These are phyloP conservation scores for Drosophila algonquin DNA, from an alignment of 2,888 invertebrate species.

Conservation along the genomic window DNA sequence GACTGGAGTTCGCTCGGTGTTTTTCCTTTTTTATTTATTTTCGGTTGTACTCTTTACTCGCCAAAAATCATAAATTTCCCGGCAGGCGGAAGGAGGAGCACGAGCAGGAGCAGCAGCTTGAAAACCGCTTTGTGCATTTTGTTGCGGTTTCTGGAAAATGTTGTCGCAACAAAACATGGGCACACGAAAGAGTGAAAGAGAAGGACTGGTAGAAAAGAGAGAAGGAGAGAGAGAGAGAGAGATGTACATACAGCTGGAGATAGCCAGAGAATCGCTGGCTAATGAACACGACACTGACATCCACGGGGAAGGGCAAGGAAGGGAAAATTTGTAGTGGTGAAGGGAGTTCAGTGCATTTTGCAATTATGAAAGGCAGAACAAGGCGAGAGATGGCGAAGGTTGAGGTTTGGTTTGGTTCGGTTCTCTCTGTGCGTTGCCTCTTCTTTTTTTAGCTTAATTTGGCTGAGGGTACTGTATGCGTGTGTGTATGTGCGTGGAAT, in stretches of 20 bases:
- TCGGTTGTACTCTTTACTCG: background rate
- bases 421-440: background rate
- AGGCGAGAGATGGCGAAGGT: background rate
- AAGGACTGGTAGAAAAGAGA: background rate
- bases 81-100: conserved; percentile 1
- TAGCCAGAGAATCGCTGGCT: conserved; percentile 47
- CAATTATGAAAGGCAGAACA: conserved; percentile 65
- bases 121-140: conserved; percentile 30
- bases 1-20: conserved; percentile 5
- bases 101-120: conserved; percentile 20
- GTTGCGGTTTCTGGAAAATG: conserved; percentile 10
- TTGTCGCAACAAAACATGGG: conserved; percentile 9
- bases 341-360: conserved; percentile 64
- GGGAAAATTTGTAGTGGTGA: background rate
- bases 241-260: background rate
- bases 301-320: background rate
- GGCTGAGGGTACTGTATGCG: background rate
- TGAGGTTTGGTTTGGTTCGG: background rate
- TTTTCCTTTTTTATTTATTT: background rate
- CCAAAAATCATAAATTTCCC: conserved; percentile 33
- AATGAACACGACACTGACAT: conserved; percentile 62
- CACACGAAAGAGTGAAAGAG: background rate
- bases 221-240: background rate
- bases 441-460: background rate
- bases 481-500: conserved; percentile 20